Evolutionary conservation across 2,888 invertebrate species (phyloP).

Genomic region (Lottia scabra): DNA sequence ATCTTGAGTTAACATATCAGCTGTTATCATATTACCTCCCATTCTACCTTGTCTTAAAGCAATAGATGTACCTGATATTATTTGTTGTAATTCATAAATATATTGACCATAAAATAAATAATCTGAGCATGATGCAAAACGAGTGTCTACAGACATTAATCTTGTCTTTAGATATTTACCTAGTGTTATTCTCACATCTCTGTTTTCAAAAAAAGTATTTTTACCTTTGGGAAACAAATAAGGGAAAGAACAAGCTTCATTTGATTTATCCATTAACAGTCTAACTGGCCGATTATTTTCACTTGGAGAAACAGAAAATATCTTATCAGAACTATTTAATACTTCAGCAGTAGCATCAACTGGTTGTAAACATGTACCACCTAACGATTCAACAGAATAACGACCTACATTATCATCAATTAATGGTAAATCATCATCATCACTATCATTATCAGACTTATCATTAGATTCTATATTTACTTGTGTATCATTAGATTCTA

Average conservation of each 20-base stretch:
- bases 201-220: conserved; percentile 9
- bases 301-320: conserved; percentile 24
- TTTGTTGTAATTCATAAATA: conserved; percentile 22
- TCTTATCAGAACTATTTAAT: conserved; percentile 17
- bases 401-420: background rate
- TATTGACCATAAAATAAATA: conserved; percentile 28
- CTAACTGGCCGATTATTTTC: conserved; percentile 3
- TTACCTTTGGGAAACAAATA: conserved; percentile 18
- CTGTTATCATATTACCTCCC: too few relatives aligned
- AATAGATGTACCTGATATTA: too few relatives aligned
- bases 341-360: conserved; percentile 22
- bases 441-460: too few relatives aligned
- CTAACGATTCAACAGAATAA: conserved; percentile 11
- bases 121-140: conserved; percentile 21
- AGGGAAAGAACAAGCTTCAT: conserved; percentile 26
- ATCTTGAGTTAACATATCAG: too few relatives aligned
- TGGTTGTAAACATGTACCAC: conserved; percentile 16
- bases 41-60: too few relatives aligned
- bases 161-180: conserved; percentile 19
- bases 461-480: too few relatives aligned
- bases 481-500: too few relatives aligned
- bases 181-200: conserved; percentile 7
- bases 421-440: background rate
- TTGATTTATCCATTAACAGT: conserved; percentile 13
- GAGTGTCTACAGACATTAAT: conserved; percentile 15